A percentile compares a stretch with the other conserved stretches of the same genome.
Conservation (phyloP, 1,140 invertebrate species). For the Formica selysi region DNA sequence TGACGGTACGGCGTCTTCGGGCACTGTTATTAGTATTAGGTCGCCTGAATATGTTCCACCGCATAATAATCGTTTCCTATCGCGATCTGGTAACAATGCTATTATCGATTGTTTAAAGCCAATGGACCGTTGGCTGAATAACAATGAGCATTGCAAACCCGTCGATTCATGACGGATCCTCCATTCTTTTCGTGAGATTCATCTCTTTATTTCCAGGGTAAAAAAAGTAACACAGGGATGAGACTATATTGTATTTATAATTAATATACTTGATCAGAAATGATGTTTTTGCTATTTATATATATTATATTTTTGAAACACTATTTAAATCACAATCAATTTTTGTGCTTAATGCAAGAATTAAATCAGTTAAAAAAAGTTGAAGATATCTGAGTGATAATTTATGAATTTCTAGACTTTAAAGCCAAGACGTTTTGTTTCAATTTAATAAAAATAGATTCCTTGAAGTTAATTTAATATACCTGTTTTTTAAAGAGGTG, state of each 20-base stretch:
- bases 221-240: not conserved
- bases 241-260: not conserved
- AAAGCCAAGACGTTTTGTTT: not conserved
- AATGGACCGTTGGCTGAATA: not conserved
- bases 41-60: not conserved
- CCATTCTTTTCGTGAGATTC: not conserved
- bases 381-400: not conserved
- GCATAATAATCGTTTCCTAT: not conserved
- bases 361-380: not conserved
- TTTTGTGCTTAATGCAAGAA: not conserved
- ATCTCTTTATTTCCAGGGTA: not conserved
- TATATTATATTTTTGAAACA: not conserved
- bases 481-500: not conserved
- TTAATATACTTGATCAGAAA: not conserved
- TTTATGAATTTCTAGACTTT: constrained; percentile 1
- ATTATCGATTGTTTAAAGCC: constrained; percentile 43
- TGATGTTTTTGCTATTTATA: not conserved
- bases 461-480: not conserved
- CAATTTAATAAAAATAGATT: not conserved
- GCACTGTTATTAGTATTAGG: not conserved
- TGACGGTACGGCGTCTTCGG: not conserved
- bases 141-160: not conserved
- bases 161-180: not conserved
- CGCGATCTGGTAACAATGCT: constrained; percentile 9
- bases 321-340: not conserved